Evolutionary conservation across 2,113 vertebrate genomes (phyloP).

Genomic region (Charadrius vociferus): DNA sequence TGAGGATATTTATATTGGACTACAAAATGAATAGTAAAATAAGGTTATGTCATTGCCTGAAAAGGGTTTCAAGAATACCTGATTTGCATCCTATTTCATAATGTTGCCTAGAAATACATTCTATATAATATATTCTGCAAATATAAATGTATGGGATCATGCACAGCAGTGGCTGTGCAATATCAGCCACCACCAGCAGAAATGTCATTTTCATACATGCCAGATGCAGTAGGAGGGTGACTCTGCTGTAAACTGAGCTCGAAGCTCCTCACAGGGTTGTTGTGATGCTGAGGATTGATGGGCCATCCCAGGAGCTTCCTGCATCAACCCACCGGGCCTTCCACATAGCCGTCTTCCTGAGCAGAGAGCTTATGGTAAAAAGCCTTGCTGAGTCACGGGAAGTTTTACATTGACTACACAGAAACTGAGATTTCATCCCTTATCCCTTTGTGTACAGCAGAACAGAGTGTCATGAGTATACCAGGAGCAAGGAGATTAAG

Average conservation of each 20-base stretch:
- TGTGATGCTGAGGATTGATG: not conserved
- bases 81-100: not conserved
- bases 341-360: not conserved
- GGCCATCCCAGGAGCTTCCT: not conserved
- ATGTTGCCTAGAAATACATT: not conserved
- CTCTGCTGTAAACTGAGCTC: not conserved
- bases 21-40: not conserved
- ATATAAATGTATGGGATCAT: not conserved
- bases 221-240: not conserved
- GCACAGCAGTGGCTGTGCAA: not conserved
- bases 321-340: not conserved
- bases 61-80: not conserved
- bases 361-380: not conserved
- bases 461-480: not conserved
- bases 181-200: not conserved
- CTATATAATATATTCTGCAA: not conserved
- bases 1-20: not conserved
- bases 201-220: not conserved
- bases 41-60: not conserved
- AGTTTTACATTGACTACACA: not conserved
- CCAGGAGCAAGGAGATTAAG: conserved; percentile 35
- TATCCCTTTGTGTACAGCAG: not conserved
- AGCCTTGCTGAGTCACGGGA: conserved; percentile 2
- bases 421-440: not conserved
- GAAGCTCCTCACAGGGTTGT: not conserved